These are phyloP conservation scores for Chrysemys picta DNA, from an alignment of 2,113 vertebrate genomes.

Conservation along the genomic window DNA sequence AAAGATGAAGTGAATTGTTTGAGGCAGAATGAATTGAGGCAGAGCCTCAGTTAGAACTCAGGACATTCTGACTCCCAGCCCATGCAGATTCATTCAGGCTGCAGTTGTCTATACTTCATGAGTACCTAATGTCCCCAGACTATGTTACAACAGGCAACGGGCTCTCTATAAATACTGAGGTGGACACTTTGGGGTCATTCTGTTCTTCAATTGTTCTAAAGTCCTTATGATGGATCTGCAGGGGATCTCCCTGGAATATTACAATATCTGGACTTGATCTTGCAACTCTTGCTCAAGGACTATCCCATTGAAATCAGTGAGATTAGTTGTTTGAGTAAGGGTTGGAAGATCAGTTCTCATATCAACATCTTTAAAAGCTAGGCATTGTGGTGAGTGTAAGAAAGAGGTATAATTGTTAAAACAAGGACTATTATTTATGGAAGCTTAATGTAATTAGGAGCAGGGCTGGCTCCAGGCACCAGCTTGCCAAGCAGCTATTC, in stretches of 20 bases:
- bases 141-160: background rate
- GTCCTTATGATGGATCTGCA: background rate
- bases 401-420: no score
- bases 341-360: background rate
- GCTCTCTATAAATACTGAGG: background rate
- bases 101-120: background rate
- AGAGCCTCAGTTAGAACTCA: background rate
- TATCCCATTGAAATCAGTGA: background rate
- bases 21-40: background rate
- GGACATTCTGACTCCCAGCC: background rate
- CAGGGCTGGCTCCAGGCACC: no score
- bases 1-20: conserved; percentile 3
- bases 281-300: background rate
- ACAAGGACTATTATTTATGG: no score
- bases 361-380: background rate
- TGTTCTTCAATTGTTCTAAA: background rate
- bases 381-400: background rate
- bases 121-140: background rate
- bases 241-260: background rate
- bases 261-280: background rate
- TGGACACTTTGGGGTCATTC: background rate
- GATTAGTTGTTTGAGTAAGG: background rate
- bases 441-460: no score
- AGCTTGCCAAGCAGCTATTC: no score
- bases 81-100: background rate